Base-by-base conservation (phyloP, 2,797 vertebrate genomes). In the Chrysocyon brachyurus region DNA sequence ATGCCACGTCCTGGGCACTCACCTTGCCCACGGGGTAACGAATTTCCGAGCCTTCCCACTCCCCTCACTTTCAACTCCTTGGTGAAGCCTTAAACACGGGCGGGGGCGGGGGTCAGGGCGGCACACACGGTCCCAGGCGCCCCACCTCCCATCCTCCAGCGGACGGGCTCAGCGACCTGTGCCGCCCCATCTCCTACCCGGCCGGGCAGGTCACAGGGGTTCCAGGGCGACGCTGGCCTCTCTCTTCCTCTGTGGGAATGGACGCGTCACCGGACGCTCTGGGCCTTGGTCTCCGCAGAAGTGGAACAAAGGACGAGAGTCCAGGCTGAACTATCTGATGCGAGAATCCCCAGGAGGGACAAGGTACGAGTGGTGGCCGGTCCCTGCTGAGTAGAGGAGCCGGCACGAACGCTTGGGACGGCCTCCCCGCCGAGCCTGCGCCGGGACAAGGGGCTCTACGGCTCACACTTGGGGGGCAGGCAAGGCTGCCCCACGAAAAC, bases 61-160 rank as follows among this genome's bases (percentile, higher is more conserved):
- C 26, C 61, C n/a, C 40, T 31, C 4, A 19, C 10, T 59, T 56
- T 49, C 9, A 14, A 31, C 87, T 54, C 93, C 68, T 63, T 59
- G 78, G 77, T 12, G 5, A 66, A 73, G 52, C 17, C 79, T 82
- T 63, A 24, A 52, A 24, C 56, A 12, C 0, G n/a, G 57, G 57
- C 28, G 0, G 3, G 1, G 17, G n/a, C n/a, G 46, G 28, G 0
- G 0, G 26, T 5, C 40, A 8, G 49, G 22, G 31, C 33, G 4
- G 31, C 46, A 63, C 54, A 11, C 0, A 59, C 36, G n/a, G 52
- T 12, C 16, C 61, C 8, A 10, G 24, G 19, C 14, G 31, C 49
- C 8, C 59, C 21, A 17, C 10, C 56, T 12, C 22, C 33, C 59
- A 54, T 92, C 40, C 17, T 66, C 64, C 70, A 31, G 12, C 22